Evolutionary conservation across 2,797 vertebrate genomes (phyloP).

Genomic region (Naso thynnoides): DNA sequence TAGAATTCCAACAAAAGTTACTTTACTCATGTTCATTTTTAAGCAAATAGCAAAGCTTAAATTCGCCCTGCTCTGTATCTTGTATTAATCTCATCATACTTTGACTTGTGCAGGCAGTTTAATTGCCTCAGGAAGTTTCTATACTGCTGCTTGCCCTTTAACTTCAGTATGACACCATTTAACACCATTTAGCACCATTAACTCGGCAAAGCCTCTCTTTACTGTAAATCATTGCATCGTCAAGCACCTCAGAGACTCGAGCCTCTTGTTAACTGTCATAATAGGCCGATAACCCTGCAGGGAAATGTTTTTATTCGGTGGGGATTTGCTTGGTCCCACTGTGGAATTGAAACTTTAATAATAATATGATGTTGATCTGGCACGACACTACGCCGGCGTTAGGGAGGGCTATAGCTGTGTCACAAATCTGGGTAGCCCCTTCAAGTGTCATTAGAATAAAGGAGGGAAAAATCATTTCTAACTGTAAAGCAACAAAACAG

Average conservation of each 20-base stretch:
- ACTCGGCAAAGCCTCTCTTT: neutral
- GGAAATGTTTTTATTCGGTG: slow-evolving; percentile 12
- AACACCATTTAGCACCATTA: slow-evolving; percentile 3
- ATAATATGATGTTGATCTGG: neutral
- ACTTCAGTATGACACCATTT: slow-evolving; percentile 6
- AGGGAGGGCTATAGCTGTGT: no score
- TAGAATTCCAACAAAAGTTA: neutral
- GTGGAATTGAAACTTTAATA: neutral
- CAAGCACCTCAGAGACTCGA: neutral
- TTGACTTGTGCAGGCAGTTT: neutral
- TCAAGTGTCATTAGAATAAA: no score
- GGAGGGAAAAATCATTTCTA: no score
- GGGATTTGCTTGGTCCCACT: neutral
- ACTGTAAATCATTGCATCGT: neutral
- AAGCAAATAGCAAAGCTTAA: neutral
- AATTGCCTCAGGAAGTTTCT: slow-evolving; percentile 1
- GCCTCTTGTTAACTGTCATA: slow-evolving; percentile 3
- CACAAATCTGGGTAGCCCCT: no score
- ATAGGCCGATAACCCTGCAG: neutral
- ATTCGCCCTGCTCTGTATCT: neutral
- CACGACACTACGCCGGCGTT: no score
- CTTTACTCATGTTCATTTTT: neutral
- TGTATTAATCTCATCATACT: neutral
- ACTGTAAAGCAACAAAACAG: no score
- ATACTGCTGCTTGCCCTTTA: slow-evolving; percentile 11